These are phyloP conservation scores for Euwallacea fornicatus DNA, from an alignment of 1,140 invertebrate genomes.

Conservation along the genomic window DNA sequence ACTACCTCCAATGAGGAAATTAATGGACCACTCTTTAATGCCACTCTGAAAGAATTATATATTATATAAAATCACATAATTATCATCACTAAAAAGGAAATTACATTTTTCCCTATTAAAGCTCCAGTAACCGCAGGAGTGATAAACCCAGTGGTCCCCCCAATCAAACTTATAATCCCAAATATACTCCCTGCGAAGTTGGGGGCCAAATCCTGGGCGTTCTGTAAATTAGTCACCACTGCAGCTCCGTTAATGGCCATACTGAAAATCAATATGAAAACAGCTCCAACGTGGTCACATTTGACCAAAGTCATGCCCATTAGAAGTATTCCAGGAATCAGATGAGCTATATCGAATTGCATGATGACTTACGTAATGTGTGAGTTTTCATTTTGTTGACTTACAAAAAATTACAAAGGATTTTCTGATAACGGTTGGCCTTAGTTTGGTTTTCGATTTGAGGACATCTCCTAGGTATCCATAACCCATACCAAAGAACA, in stretches of 20 bases:
- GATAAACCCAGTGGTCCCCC: slow-evolving; percentile 73
- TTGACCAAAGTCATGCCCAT: slow-evolving; percentile 67
- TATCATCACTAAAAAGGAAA: slow-evolving; percentile 20
- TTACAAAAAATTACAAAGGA: slow-evolving; percentile 70
- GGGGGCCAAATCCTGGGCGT: slow-evolving; percentile 81
- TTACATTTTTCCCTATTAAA: slow-evolving; percentile 66
- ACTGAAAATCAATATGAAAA: slow-evolving; percentile 70
- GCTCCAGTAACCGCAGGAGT: slow-evolving; percentile 70
- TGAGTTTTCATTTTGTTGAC: slow-evolving; percentile 42
- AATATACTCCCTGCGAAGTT: slow-evolving; percentile 79
- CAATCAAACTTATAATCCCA: slow-evolving; percentile 73
- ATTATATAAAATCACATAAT: neutral
- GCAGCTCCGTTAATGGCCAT: slow-evolving; percentile 82
- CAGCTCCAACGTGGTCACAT: slow-evolving; percentile 64
- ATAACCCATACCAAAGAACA: slow-evolving; percentile 66
- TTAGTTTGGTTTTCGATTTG: slow-evolving; percentile 59
- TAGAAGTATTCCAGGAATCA: slow-evolving; percentile 69
- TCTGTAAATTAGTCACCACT: slow-evolving; percentile 79
- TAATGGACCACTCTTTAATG: slow-evolving; percentile 60
- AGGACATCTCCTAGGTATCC: slow-evolving; percentile 68
- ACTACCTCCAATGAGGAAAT: slow-evolving; percentile 62
- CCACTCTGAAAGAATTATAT: slow-evolving; percentile 55
- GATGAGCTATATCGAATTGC: slow-evolving; percentile 60
- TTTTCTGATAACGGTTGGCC: slow-evolving; percentile 68
- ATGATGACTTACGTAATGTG: no score